Evolutionary conservation across 2,888 invertebrate species (phyloP).

Genomic region (Lepidochrysops patricia): DNA sequence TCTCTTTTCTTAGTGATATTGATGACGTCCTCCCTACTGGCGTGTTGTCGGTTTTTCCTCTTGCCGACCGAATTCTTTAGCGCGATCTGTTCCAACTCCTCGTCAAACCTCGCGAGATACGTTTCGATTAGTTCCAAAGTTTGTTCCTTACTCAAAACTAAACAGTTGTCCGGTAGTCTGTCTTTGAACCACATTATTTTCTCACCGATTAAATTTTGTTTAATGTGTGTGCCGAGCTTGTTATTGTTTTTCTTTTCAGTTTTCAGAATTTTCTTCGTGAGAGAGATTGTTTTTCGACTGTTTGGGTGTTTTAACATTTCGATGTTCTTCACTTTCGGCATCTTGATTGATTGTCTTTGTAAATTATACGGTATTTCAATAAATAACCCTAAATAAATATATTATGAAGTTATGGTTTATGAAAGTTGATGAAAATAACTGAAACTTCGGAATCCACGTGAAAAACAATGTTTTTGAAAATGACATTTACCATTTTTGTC

Average conservation of each 20-base stretch:
- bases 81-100: conserved; percentile 84
- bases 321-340: conserved; percentile 56
- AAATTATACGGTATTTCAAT: no score
- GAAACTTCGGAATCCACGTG: no score
- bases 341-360: conserved; percentile 25
- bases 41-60: conserved; percentile 84
- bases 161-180: conserved; percentile 71
- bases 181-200: conserved; percentile 87
- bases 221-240: conserved; percentile 79
- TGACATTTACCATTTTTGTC: no score
- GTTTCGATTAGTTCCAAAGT: conserved; percentile 73
- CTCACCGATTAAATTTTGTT: conserved; percentile 83
- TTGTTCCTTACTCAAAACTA: conserved; percentile 75
- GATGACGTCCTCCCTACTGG: conserved; percentile 85
- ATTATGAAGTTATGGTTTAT: no score
- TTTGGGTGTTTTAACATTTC: conserved; percentile 86
- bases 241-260: conserved; percentile 74
- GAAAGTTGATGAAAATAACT: no score
- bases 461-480: no score
- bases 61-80: conserved; percentile 86
- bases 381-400: no score
- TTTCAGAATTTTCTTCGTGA: conserved; percentile 81
- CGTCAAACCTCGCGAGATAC: conserved; percentile 77
- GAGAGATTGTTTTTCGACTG: conserved; percentile 84
- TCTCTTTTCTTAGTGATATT: conserved; percentile 84